phyloP scores from a whole-genome alignment of 37 sponge, comb jelly and placozoan genomes.

The Halisarca cf. caerulea region DNA sequence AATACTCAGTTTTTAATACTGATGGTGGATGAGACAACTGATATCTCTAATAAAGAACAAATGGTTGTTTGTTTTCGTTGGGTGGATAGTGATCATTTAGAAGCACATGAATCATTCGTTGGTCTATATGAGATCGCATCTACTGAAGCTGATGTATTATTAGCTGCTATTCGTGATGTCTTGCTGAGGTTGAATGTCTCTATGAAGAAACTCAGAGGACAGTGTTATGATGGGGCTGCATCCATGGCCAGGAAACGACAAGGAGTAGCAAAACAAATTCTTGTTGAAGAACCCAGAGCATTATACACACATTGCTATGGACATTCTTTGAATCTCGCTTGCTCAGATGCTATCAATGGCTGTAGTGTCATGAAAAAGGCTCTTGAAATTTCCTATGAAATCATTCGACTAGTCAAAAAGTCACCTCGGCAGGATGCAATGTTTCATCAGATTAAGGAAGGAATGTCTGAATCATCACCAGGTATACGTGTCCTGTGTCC shows the following conservation, averaged over 20 bases:
- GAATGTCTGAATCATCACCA: constrained; percentile 44
- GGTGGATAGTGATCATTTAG: constrained; percentile 40
- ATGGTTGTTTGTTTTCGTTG: constrained; percentile 59
- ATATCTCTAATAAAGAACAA: constrained; percentile 61
- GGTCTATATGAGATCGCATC: constrained; percentile 34
- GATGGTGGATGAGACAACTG: constrained; percentile 72
- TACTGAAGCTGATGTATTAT: constrained; percentile 26
- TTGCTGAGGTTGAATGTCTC: too few relatives aligned
- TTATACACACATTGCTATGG: too few relatives aligned
- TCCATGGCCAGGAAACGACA: constrained; percentile 44
- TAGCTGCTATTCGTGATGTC: too few relatives aligned
- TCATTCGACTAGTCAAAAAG: constrained; percentile 55
- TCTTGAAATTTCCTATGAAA: constrained; percentile 58
- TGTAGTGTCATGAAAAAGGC: constrained; percentile 67
- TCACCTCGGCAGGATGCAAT: too few relatives aligned
- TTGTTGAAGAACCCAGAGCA: too few relatives aligned
- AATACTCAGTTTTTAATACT: constrained; percentile 34
- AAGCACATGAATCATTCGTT: constrained; percentile 47
- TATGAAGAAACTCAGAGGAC: constrained; percentile 47
- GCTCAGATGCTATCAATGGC: constrained; percentile 43
- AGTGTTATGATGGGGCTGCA: constrained; percentile 67
- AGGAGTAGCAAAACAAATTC: constrained; percentile 44
- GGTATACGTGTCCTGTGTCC: constrained; percentile 59
- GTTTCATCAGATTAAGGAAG: constrained; percentile 52
- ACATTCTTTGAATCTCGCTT: constrained; percentile 56